phyloP scores from a whole-genome alignment of 2,797 vertebrate species.

The Danio jaintianensis region DNA sequence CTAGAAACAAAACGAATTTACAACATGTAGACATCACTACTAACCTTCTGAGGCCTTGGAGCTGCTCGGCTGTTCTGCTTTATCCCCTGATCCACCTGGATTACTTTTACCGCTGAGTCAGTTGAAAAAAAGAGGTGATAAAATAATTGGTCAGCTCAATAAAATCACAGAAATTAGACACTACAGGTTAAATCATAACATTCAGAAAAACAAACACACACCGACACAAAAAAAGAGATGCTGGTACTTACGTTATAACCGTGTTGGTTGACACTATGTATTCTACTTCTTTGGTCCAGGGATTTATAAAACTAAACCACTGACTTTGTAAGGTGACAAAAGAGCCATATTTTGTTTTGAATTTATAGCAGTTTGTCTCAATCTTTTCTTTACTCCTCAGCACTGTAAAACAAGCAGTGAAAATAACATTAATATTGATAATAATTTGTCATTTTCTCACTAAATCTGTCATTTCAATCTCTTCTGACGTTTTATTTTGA shows the following conservation, averaged over 20 bases:
- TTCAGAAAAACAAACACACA: neutral
- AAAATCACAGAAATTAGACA: neutral
- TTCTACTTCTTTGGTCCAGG: slow-evolving; percentile 98
- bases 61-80: slow-evolving; percentile 70
- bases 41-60: slow-evolving; percentile 78
- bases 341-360: slow-evolving; percentile 92
- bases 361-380: slow-evolving; percentile 92
- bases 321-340: slow-evolving; percentile 93
- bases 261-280: slow-evolving; percentile 96
- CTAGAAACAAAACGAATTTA: slow-evolving; percentile 19
- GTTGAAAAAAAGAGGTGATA: neutral
- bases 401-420: slow-evolving; percentile 73
- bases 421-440: neutral
- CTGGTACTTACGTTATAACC: slow-evolving; percentile 91
- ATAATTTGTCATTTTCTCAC: neutral
- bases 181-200: neutral
- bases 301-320: slow-evolving; percentile 98
- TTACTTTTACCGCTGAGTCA: slow-evolving; percentile 67
- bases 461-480: neutral
- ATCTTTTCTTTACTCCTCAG: slow-evolving; percentile 95
- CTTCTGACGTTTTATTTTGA: neutral
- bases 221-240: neutral
- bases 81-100: slow-evolving; percentile 70
- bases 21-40: slow-evolving; percentile 22
- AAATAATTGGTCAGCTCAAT: slow-evolving; percentile 29